These are phyloP conservation scores for Autographa gamma DNA, from an alignment of 2,888 invertebrate genomes.

Conservation along the genomic window DNA sequence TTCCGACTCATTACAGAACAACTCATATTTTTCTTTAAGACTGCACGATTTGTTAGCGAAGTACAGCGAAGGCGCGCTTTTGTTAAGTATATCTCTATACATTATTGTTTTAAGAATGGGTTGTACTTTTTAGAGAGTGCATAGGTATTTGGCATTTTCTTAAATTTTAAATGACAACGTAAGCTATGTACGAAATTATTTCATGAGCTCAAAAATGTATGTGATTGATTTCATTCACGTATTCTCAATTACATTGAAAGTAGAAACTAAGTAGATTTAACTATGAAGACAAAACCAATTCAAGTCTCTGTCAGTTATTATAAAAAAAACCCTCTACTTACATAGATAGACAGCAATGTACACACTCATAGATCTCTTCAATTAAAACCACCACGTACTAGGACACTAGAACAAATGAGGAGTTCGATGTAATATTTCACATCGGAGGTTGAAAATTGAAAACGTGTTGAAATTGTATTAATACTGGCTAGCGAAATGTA, in stretches of 20 bases:
- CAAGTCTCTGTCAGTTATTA: too few relatives aligned
- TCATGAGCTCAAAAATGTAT: too few relatives aligned
- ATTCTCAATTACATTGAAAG: too few relatives aligned
- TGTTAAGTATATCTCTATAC: constrained; percentile 12
- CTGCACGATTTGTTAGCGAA: constrained; percentile 40
- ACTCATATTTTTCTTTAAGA: constrained; percentile 37
- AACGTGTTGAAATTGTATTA: constrained; percentile 53
- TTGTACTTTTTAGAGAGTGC: neutral
- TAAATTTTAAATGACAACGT: too few relatives aligned
- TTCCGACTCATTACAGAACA: constrained; percentile 42
- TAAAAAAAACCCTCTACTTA: too few relatives aligned
- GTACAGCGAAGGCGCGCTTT: constrained; percentile 14
- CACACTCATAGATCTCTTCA: constrained; percentile 6
- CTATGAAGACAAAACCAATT: too few relatives aligned
- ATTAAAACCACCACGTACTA: constrained; percentile 28
- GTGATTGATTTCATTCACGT: too few relatives aligned
- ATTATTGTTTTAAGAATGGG: constrained; percentile 9
- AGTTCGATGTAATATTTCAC: constrained; percentile 37
- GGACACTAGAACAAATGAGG: constrained; percentile 27
- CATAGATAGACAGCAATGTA: neutral
- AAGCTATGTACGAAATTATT: too few relatives aligned
- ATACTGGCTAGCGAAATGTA: constrained; percentile 48
- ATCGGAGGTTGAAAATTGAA: constrained; percentile 48
- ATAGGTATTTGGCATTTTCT: too few relatives aligned
- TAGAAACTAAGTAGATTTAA: too few relatives aligned